Percentiles rank a stretch among this genome's conserved stretches.
Conservation (phyloP, 2,113 vertebrate species). For the Psittacula cyanocephala region DNA sequence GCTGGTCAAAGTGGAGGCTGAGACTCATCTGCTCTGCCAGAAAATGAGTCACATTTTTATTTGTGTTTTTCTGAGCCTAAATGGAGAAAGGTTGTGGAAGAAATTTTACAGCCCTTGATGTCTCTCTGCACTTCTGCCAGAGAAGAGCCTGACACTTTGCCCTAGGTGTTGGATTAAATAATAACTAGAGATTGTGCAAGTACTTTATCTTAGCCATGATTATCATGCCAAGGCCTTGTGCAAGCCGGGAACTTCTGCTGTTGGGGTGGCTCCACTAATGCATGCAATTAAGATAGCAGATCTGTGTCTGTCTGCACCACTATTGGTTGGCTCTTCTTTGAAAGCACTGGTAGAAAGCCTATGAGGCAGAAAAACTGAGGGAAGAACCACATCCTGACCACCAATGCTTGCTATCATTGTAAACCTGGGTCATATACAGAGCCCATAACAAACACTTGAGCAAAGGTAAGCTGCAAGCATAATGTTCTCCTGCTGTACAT, state of each 20-base stretch:
- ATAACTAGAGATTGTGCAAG: slow-evolving; percentile 27
- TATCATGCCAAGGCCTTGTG: not conserved
- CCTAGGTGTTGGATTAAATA: slow-evolving; percentile 14
- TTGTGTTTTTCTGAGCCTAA: slow-evolving; percentile 10
- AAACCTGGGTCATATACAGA: not conserved
- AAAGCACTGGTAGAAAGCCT: not conserved
- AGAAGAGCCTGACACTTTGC: not conserved
- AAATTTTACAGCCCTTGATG: not conserved
- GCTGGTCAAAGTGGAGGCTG: not conserved
- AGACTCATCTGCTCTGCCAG: not conserved
- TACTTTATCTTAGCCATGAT: not conserved
- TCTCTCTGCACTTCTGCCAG: slow-evolving; percentile 11
- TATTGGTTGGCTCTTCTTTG: not conserved
- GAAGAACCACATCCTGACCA: not conserved
- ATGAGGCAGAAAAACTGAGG: not conserved
- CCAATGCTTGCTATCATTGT: not conserved
- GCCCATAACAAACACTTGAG: not conserved
- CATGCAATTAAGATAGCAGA: not conserved
- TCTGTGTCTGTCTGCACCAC: not conserved
- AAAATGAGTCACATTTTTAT: not conserved
- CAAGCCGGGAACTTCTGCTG: not conserved
- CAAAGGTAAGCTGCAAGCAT: not conserved
- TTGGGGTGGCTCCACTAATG: not conserved
- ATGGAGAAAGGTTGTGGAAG: not conserved
- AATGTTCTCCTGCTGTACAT: not conserved